Evolutionary conservation across 2,888 invertebrate genomes (phyloP), one percentile per base, ranked within the genome.

Genomic region (Drosophila neutralis): DNA sequence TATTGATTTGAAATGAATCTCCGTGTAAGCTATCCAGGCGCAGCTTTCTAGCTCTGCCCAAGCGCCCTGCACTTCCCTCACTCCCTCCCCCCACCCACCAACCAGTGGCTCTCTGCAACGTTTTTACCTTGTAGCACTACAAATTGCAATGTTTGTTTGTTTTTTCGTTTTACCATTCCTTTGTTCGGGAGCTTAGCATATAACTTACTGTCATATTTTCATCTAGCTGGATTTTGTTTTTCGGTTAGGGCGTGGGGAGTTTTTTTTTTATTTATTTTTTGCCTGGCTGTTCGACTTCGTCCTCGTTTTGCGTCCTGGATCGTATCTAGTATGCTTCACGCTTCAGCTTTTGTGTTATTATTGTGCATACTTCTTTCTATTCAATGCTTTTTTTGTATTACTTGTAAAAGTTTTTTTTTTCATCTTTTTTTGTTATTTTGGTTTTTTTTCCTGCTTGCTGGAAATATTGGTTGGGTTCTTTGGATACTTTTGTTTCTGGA

Each of bases 171-270:
- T 60, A 21, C 63, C 57, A 40, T 66, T 63, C 73, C 70, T 70
- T 73, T 61, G 67, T 68, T 68, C 31, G 40, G 54, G 56, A 49
- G 69, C 68, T 76, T 86, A 80, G 76, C 87, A 83, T 81, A 89
- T 89, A 85, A 89, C 84, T 85, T 85, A 85, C 85, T 89, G 89
- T 87, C 84, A 89, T 85, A 85, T 85, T 85, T 85, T 85, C 89
- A 85, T 89, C 82, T 83, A 78, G 75, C 54, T 29, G 65, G 38
- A 57, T 38, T 63, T 42, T 27, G 49, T 24, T 52, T 63, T 29
- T 45, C 33, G 35, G 53, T 42, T 42, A 48, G 29, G 36, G 57
- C 33, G 38, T 27, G 48, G 6, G 36, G 38, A 15, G 11, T 27
- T 40, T 31, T 4, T 24, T 45, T 45, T 4, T 21, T 45, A 13